Base-by-base conservation (phyloP, 2,113 vertebrate species). In the Gobio gobio region DNA sequence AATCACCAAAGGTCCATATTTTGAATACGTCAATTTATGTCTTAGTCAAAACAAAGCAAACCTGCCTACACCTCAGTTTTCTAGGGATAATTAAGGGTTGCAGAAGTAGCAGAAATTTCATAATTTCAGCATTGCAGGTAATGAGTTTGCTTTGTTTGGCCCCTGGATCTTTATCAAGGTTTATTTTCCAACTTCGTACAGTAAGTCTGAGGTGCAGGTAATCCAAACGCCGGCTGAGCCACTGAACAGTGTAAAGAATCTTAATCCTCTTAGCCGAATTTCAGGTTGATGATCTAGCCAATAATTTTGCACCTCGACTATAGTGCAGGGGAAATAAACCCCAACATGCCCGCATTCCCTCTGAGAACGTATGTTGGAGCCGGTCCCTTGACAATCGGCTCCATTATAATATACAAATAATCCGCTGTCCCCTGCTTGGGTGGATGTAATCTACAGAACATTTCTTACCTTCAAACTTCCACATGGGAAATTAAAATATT, bases 21-120 rank as follows among this genome's bases (percentile, higher is more conserved):
- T 86, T 51, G 47, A 84, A 88, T 74, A 78, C 18, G 26, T 87
- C 66, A 76, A 66, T 86, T 89, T 66, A 85, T 74, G 51, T 51
- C 82, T 82, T 68, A 86, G 73, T 40, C 82, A 86, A 59, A 74
- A 87, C 63, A 85, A 82, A 83, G 72, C 73, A 85, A 86, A 49
- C 58, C 78, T 61, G 68, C 63, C 75, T 51, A 85, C 75, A 83
- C 82, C 87, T 91, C 89, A 90, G 90, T 92, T 93, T 92, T 91
- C 88, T 84, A 85, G 79, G 85, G 75, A 88, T 92, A 93, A 94
- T 94, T 89, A 94, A 83, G 86, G 93, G 92, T 94, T 93, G 85
- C 83, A 33, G 87, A 89, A 79, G 90, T 88, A 90, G 89, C 89
- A 89, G 90, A 87, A 89, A 89, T 83, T 80, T 85, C 43, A 84